These are phyloP conservation scores for Puma concolor DNA, from an alignment of 2,113 vertebrate species.

Conservation along the genomic window DNA sequence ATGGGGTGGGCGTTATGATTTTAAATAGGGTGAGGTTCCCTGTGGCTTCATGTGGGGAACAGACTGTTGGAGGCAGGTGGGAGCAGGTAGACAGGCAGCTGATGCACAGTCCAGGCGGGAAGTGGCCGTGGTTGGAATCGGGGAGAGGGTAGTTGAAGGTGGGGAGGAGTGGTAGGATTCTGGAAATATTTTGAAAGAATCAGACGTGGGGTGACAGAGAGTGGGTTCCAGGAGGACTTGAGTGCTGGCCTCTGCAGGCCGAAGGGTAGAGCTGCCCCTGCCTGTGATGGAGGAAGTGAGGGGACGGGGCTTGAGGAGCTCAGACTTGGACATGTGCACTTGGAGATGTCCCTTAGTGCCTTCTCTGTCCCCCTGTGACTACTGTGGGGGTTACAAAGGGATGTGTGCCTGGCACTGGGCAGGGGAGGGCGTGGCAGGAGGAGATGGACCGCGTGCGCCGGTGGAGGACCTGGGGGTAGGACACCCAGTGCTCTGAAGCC, in stretches of 20 bases:
- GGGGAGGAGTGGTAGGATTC: not conserved
- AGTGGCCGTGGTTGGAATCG: not conserved
- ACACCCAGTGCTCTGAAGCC: not conserved
- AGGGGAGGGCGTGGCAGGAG: fast-evolving
- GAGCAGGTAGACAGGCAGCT: not conserved
- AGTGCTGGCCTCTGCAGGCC: not conserved
- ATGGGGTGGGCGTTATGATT: not conserved
- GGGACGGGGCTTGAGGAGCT: not conserved
- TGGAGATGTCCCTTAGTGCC: not conserved
- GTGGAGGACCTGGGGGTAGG: conserved; percentile 40
- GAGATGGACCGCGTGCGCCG: too few relatives aligned
- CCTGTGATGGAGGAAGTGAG: not conserved
- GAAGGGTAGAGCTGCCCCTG: not conserved
- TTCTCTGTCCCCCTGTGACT: not conserved
- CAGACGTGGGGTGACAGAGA: not conserved
- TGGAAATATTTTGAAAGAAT: not conserved
- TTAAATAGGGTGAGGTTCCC: not conserved
- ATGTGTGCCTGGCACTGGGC: too few relatives aligned
- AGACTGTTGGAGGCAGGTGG: not conserved
- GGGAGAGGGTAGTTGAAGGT: not conserved
- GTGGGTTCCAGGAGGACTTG: not conserved
- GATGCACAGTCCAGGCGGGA: not conserved
- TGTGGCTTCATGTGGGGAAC: not conserved
- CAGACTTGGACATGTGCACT: not conserved
- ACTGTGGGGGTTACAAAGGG: not conserved